Evolutionary conservation across 2,888 invertebrate species (phyloP).

Genomic region (Tryphoninae sp.): DNA sequence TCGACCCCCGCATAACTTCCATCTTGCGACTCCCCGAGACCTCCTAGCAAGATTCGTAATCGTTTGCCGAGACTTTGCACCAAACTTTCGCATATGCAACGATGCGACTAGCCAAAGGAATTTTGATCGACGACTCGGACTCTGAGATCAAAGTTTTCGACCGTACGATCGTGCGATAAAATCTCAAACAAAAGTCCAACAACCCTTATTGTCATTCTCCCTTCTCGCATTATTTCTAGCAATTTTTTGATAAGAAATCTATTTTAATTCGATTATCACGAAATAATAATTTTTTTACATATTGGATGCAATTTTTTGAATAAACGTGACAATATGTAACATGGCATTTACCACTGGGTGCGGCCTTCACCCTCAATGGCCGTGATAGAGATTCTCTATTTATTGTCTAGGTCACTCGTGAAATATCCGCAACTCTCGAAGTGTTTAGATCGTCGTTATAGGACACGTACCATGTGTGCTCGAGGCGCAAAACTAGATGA

Average conservation of each 20-base stretch:
- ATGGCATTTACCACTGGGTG: constrained; percentile 18
- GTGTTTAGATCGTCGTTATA: constrained; percentile 44
- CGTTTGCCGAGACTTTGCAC: constrained; percentile 57
- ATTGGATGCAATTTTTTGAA: too few species aligned
- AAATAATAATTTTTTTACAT: too few species aligned
- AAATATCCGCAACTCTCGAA: constrained; percentile 55
- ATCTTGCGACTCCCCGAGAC: constrained; percentile 62
- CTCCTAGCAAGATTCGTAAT: constrained; percentile 69
- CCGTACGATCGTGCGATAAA: constrained; percentile 24
- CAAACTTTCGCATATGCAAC: constrained; percentile 22
- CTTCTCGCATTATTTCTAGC: too few species aligned
- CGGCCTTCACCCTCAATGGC: constrained; percentile 61
- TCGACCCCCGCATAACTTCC: constrained; percentile 66
- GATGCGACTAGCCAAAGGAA: constrained; percentile 24
- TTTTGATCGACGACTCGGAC: constrained; percentile 40
- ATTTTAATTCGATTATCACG: too few species aligned
- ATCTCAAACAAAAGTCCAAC: neutral
- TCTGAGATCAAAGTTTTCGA: constrained; percentile 39
- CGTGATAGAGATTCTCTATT: constrained; percentile 60
- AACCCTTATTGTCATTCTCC: too few species aligned
- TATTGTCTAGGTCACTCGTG: constrained; percentile 63
- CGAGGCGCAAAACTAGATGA: constrained; percentile 52
- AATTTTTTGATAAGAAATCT: too few species aligned
- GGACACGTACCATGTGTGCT: constrained; percentile 26
- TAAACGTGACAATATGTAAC: neutral